A percentile compares a stretch with the other conserved stretches of the same genome.
phyloP scores from a whole-genome alignment of 2,888 invertebrate species.

The Pasiphila rectangulata region DNA sequence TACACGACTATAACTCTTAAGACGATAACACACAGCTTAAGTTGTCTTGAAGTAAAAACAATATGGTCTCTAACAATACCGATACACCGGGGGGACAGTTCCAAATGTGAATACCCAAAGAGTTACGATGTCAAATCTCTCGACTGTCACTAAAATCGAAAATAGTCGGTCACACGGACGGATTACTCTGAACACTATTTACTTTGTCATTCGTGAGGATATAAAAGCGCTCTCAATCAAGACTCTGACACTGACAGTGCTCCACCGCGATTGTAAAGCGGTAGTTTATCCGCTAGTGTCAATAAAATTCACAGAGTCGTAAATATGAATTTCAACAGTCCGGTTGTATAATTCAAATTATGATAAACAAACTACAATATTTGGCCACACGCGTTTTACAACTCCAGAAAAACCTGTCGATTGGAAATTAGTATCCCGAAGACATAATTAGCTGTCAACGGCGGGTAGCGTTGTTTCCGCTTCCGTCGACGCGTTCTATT shows the following conservation, averaged over 20 bases:
- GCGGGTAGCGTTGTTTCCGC: constrained; percentile 70
- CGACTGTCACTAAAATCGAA: constrained; percentile 59
- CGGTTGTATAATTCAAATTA: constrained; percentile 70
- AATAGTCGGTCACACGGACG: constrained; percentile 52
- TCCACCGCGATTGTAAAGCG: constrained; percentile 45
- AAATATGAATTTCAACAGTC: constrained; percentile 66
- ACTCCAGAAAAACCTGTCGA: constrained; percentile 67
- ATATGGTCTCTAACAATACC: constrained; percentile 40
- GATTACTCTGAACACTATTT: constrained; percentile 51
- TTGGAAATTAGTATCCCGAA: constrained; percentile 68
- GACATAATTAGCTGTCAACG: constrained; percentile 79
- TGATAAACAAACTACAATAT: constrained; percentile 59
- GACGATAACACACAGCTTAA: constrained; percentile 42
- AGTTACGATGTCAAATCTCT: constrained; percentile 71
- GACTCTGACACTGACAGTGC: constrained; percentile 58
- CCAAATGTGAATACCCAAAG: constrained; percentile 69
- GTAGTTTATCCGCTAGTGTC: constrained; percentile 53
- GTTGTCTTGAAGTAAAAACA: constrained; percentile 38
- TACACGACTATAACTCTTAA: constrained; percentile 51
- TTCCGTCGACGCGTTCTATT: constrained; percentile 75
- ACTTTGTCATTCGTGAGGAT: constrained; percentile 54
- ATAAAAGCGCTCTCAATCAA: constrained; percentile 59
- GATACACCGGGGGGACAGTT: constrained; percentile 45
- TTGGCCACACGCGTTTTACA: constrained; percentile 36
- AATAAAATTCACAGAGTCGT: constrained; percentile 62